Conservation (phyloP, 2,113 vertebrate genomes). For the Takifugu bimaculatus region DNA sequence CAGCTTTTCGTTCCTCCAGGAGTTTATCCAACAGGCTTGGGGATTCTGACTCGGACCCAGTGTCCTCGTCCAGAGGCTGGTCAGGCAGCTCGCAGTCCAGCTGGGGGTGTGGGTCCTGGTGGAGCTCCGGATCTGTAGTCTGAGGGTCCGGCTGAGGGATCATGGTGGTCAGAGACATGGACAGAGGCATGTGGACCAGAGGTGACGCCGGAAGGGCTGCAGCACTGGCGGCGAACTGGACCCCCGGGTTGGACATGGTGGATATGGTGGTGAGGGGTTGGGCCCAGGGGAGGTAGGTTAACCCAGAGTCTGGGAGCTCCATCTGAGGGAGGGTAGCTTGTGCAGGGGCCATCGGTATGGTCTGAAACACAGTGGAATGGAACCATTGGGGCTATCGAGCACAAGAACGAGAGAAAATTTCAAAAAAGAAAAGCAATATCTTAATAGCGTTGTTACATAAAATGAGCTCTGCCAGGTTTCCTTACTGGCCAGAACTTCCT, state of each 20-base stretch:
- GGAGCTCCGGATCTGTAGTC: slow-evolving; percentile 70
- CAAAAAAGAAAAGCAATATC: no score
- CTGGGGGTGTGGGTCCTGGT: slow-evolving; percentile 26
- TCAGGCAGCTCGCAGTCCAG: slow-evolving; percentile 66
- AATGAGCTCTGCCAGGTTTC: no score
- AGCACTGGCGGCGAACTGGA: slow-evolving; percentile 79
- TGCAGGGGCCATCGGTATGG: slow-evolving; percentile 67
- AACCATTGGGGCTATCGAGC: no score
- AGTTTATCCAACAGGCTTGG: slow-evolving; percentile 86
- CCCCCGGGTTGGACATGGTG: slow-evolving; percentile 56
- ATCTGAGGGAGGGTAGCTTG: slow-evolving; percentile 75
- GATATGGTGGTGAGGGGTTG: slow-evolving; percentile 84
- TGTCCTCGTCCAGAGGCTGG: slow-evolving; percentile 58
- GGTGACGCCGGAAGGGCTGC: slow-evolving; percentile 73
- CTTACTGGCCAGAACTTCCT: no score
- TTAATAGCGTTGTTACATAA: no score
- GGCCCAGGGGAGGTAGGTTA: slow-evolving; percentile 88
- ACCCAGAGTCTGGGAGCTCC: slow-evolving; percentile 80
- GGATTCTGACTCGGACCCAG: slow-evolving; percentile 43
- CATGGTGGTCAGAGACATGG: slow-evolving; percentile 62
- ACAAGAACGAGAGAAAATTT: no score
- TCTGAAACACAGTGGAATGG: slow-evolving; percentile 63
- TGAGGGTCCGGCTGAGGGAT: slow-evolving; percentile 74
- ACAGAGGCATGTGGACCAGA: slow-evolving; percentile 82
- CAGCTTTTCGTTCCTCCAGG: slow-evolving; percentile 77